Conservation (phyloP, 2,888 invertebrate species). For the Pyrocoelia pectoralis region DNA sequence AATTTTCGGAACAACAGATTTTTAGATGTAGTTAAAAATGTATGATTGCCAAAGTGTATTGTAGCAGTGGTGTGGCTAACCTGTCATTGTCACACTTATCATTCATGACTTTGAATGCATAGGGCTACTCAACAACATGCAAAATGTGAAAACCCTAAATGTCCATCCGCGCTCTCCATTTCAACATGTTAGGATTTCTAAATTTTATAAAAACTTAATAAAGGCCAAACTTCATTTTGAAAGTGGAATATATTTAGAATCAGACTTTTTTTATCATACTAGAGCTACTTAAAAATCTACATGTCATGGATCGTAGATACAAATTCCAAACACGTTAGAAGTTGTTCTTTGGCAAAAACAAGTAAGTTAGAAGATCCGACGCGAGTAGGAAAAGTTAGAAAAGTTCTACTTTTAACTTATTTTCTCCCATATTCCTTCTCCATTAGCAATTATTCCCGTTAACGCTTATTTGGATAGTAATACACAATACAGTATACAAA, state of each 20-base stretch:
- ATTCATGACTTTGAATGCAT: constrained; percentile 42
- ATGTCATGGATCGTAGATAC: constrained; percentile 1
- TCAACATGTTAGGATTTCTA: neutral
- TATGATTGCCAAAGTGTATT: constrained; percentile 45
- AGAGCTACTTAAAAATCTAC: constrained; percentile 13
- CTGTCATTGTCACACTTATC: constrained; percentile 48
- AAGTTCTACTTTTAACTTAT: constrained; percentile 13
- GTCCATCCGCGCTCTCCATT: constrained; percentile 16
- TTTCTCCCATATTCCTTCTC: neutral
- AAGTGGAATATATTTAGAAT: neutral
- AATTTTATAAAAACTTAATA: constrained; percentile 15
- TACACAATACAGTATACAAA: constrained; percentile 36
- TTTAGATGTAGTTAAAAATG: constrained; percentile 44
- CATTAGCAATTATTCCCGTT: neutral
- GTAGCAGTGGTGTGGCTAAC: constrained; percentile 43
- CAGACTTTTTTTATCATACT: neutral
- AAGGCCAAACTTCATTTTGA: neutral
- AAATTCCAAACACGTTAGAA: constrained; percentile 22
- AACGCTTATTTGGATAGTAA: neutral
- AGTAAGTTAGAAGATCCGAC: constrained; percentile 21
- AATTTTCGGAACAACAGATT: constrained; percentile 36
- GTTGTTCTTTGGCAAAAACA: constrained; percentile 24
- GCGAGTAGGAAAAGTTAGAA: constrained; percentile 18
- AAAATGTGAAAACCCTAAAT: constrained; percentile 20
- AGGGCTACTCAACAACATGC: constrained; percentile 22